Evolutionary conservation across 2,113 vertebrate species (phyloP).

Genomic region (Psammodynastes pulverulentus): DNA sequence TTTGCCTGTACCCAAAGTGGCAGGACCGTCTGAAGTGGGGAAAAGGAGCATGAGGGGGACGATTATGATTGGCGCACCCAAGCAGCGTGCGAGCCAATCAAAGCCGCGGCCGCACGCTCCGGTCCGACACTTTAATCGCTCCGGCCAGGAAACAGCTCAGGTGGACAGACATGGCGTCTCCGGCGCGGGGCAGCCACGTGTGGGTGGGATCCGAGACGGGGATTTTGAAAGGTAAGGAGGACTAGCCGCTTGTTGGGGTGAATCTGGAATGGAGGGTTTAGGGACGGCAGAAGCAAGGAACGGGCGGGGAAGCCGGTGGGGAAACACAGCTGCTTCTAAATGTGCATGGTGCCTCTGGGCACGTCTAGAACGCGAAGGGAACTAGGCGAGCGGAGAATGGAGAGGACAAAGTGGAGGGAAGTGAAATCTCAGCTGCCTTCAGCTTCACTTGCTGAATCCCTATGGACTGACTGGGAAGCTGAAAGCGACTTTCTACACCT

Average conservation of each 20-base stretch:
- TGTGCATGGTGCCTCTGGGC: not conserved
- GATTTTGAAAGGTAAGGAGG: slow-evolving; percentile 70
- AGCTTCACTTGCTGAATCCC: not conserved
- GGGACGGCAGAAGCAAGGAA: not conserved
- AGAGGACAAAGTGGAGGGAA: not conserved
- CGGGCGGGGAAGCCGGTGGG: too few relatives aligned
- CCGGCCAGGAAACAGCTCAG: not conserved
- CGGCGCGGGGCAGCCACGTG: slow-evolving; percentile 45
- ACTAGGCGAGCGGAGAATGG: not conserved
- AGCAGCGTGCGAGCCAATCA: not conserved
- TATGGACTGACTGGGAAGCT: not conserved
- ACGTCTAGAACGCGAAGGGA: not conserved
- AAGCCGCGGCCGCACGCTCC: not conserved
- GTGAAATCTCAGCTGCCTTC: not conserved
- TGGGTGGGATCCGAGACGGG: slow-evolving; percentile 80
- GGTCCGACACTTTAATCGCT: not conserved
- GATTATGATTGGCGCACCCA: not conserved
- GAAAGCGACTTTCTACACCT: not conserved
- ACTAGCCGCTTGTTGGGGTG: not conserved
- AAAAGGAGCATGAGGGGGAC: not conserved
- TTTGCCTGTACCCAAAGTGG: not conserved
- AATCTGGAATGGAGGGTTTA: not conserved
- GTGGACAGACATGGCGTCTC: slow-evolving; percentile 24
- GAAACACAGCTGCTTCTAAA: too few relatives aligned
- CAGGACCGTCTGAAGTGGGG: not conserved